phyloP scores from a whole-genome alignment of 2,888 invertebrate genomes.

The Bombyx huttoni region DNA sequence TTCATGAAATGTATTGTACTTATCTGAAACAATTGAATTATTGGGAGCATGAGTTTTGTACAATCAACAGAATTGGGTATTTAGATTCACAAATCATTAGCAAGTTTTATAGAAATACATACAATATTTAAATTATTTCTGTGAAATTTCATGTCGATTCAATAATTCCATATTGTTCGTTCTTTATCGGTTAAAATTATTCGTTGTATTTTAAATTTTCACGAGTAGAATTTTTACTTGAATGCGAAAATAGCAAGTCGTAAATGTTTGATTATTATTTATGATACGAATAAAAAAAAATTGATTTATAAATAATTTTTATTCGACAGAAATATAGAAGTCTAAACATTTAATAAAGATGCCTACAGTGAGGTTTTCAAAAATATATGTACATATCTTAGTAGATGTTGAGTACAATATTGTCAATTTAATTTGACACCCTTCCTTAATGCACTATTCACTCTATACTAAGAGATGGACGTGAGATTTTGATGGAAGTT shows the following conservation, averaged over 20 bases:
- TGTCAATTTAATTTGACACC: too few species aligned
- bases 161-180: slow-evolving; percentile 6
- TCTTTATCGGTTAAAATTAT: not conserved
- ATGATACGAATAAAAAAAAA: not conserved
- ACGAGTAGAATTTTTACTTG: not conserved
- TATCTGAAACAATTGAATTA: not conserved
- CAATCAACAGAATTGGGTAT: not conserved
- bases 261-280: not conserved
- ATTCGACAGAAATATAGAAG: too few species aligned
- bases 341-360: too few species aligned
- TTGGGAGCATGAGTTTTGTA: not conserved
- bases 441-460: too few species aligned
- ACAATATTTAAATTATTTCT: not conserved
- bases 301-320: not conserved
- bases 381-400: too few species aligned
- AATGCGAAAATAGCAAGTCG: not conserved
- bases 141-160: not conserved
- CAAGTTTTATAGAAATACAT: not conserved
- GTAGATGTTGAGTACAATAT: too few species aligned
- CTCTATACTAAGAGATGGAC: too few species aligned
- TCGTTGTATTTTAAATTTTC: not conserved
- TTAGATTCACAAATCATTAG: not conserved
- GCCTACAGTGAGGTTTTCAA: too few species aligned
- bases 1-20: not conserved
- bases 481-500: too few species aligned